Percentiles rank a stretch among this genome's conserved stretches.
Evolutionary conservation across 2,888 invertebrate species (phyloP).

Genomic region (Dynastes hyllus): DNA sequence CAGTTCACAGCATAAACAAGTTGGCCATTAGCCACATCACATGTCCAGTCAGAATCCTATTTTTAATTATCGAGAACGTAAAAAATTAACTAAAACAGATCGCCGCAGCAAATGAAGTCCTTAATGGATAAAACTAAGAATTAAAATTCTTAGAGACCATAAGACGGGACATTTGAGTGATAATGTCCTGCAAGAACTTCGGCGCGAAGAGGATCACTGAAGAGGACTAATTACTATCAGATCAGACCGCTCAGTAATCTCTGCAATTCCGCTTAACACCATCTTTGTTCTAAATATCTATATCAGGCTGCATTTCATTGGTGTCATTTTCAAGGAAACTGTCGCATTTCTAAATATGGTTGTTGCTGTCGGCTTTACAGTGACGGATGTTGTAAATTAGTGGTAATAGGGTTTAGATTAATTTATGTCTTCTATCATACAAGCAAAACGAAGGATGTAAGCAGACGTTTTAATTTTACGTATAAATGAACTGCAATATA

Average conservation of each 20-base stretch:
- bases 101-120: constrained; percentile 68
- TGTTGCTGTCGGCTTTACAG: neutral
- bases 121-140: constrained; percentile 65
- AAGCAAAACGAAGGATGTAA: neutral
- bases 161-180: constrained; percentile 60
- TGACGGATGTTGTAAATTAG: neutral
- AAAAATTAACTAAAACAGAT: constrained; percentile 7
- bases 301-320: constrained; percentile 5
- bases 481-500: neutral
- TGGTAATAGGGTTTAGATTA: neutral
- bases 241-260: constrained; percentile 17
- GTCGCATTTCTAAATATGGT: constrained; percentile 25
- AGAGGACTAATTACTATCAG: constrained; percentile 24
- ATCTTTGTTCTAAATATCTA: constrained; percentile 35
- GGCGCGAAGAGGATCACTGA: constrained; percentile 19
- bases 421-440: neutral
- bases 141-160: constrained; percentile 69
- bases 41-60: neutral
- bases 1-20: neutral
- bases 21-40: neutral
- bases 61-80: neutral
- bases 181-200: constrained; percentile 50
- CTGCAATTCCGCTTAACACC: constrained; percentile 31
- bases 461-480: too few relatives aligned
- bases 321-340: constrained; percentile 2